Percentiles rank a stretch among this genome's conserved stretches.
phyloP scores from a whole-genome alignment of 2,888 invertebrate species.

The Pristionchus entomophagus region DNA sequence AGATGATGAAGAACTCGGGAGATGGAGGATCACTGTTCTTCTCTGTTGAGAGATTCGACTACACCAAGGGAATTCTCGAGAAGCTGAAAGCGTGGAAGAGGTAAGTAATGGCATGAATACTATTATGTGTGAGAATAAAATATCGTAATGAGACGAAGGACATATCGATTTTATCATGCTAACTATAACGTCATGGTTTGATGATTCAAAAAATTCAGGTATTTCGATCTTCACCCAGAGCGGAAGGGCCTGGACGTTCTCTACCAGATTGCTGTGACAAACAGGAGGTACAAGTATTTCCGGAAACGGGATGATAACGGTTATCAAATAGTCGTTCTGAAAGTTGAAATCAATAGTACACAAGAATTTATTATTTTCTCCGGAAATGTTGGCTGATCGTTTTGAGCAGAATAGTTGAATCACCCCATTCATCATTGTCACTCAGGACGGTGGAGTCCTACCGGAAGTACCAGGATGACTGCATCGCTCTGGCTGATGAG shows the following conservation, averaged over 20 bases:
- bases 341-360: no score
- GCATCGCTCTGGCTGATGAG: slow-evolving; percentile 60
- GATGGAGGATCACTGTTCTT: slow-evolving; percentile 68
- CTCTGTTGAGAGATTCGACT: slow-evolving; percentile 71
- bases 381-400: no score
- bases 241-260: slow-evolving; percentile 66
- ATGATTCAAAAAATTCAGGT: slow-evolving; percentile 49
- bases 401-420: no score
- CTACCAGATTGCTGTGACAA: slow-evolving; percentile 68
- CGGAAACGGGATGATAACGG: no score
- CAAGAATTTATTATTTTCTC: no score
- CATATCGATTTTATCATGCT: no score
- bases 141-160: neutral
- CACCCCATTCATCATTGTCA: neutral
- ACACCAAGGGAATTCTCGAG: slow-evolving; percentile 70
- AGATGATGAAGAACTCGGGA: slow-evolving; percentile 57
- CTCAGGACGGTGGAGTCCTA: slow-evolving; percentile 53
- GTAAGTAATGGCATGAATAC: no score
- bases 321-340: no score
- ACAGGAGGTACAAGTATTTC: slow-evolving; percentile 56
- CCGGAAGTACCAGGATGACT: slow-evolving; percentile 64
- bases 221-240: slow-evolving; percentile 63
- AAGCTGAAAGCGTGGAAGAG: slow-evolving; percentile 63
- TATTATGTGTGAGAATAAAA: neutral
- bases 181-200: neutral